These are phyloP conservation scores for Psilopsiagon aurifrons DNA, from an alignment of 2,113 vertebrate genomes.

Conservation along the genomic window DNA sequence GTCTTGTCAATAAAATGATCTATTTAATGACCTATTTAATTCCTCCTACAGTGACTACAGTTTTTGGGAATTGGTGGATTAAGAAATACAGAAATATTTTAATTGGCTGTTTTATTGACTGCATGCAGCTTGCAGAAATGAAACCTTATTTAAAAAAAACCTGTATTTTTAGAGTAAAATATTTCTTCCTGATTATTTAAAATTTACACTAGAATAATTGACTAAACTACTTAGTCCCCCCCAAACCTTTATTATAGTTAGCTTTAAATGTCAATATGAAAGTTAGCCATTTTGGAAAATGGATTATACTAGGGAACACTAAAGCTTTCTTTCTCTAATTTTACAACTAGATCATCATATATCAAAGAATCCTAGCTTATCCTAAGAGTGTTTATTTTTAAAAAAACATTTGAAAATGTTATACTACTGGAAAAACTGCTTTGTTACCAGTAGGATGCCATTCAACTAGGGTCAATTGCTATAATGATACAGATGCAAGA, in stretches of 20 bases:
- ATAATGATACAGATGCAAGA: background rate
- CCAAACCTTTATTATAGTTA: background rate
- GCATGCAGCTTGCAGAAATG: background rate
- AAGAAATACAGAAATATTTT: background rate
- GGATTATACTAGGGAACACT: background rate
- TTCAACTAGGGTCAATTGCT: background rate
- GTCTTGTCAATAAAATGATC: background rate
- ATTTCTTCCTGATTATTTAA: background rate
- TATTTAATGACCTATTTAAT: background rate
- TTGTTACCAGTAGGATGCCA: background rate
- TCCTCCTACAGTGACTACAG: background rate
- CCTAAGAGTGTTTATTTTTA: background rate
- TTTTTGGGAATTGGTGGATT: background rate
- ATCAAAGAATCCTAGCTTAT: background rate
- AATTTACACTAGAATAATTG: background rate
- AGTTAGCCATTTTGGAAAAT: background rate
- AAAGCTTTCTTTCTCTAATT: background rate
- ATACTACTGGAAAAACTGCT: background rate
- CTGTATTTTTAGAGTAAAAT: background rate
- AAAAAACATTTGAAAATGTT: background rate
- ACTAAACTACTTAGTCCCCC: background rate
- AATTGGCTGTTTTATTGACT: background rate
- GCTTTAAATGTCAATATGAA: background rate
- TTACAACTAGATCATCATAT: background rate
- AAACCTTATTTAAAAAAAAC: background rate